phyloP scores from a whole-genome alignment of 92 coral and sea anemone genomes.

The Diadumene lineata region DNA sequence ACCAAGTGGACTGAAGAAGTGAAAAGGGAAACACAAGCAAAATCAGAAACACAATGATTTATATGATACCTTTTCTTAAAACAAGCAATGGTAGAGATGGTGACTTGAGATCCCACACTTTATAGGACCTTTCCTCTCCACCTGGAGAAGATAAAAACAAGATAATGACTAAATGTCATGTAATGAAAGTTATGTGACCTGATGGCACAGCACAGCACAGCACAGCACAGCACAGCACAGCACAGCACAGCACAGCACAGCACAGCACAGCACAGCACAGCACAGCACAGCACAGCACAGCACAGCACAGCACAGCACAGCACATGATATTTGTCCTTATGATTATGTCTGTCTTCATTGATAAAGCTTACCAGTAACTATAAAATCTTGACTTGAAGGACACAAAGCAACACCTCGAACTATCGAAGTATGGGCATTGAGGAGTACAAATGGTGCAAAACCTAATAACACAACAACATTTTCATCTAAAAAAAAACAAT shows the following conservation, averaged over 20 bases:
- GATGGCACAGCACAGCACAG: no score
- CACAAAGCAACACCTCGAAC: slow-evolving; percentile 69
- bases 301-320: no score
- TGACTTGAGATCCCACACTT: slow-evolving; percentile 67
- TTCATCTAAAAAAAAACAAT: neutral
- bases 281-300: no score
- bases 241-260: no score
- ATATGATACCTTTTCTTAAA: slow-evolving; percentile 42
- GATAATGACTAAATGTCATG: no score
- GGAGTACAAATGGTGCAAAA: slow-evolving; percentile 60
- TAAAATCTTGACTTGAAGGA: slow-evolving; percentile 46
- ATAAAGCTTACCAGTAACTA: slow-evolving; percentile 67
- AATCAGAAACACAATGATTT: neutral
- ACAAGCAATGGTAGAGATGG: slow-evolving; percentile 36
- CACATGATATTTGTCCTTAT: no score
- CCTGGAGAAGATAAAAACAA: slow-evolving; percentile 36
- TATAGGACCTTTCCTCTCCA: slow-evolving; percentile 52
- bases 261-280: no score
- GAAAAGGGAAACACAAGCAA: neutral
- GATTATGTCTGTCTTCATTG: no score
- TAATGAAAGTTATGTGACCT: no score
- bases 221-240: no score
- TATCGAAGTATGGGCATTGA: slow-evolving; percentile 50
- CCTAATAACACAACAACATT: slow-evolving; percentile 34
- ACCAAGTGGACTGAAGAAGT: no score